Evolutionary conservation across 2,888 invertebrate genomes (phyloP).

Genomic region (Catocala nupta): DNA sequence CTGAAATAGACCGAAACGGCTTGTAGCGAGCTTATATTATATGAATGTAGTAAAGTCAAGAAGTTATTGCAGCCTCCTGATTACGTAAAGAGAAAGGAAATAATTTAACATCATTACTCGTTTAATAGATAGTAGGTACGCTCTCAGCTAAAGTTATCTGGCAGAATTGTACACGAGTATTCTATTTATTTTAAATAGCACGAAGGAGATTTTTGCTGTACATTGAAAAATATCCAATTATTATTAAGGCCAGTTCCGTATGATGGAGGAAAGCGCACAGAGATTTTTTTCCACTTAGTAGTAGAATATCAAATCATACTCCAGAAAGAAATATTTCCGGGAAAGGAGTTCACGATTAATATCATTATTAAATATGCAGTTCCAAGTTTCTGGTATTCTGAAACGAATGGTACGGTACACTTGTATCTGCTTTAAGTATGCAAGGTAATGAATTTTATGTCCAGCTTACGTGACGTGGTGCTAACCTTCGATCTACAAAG

Average conservation of each 20-base stretch:
- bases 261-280: slow-evolving; percentile 9
- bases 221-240: slow-evolving; percentile 20
- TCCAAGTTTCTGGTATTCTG: no score
- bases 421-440: no score
- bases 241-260: slow-evolving; percentile 11
- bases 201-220: slow-evolving; percentile 8
- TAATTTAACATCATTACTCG: slow-evolving; percentile 33
- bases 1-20: slow-evolving; percentile 7
- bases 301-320: slow-evolving; percentile 2
- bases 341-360: neutral
- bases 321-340: neutral
- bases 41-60: slow-evolving; percentile 40
- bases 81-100: slow-evolving; percentile 31
- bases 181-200: slow-evolving; percentile 13
- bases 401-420: no score
- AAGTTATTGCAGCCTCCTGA: slow-evolving; percentile 36
- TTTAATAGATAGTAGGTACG: neutral
- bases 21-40: slow-evolving; percentile 29
- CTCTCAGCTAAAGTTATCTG: neutral
- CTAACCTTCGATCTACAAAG: no score
- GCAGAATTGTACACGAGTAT: neutral
- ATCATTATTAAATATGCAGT: no score
- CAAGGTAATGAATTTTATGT: no score
- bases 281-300: neutral
- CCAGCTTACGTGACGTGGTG: no score